Base-by-base conservation (phyloP, 2,113 vertebrate species). In the Tursiops truncatus region DNA sequence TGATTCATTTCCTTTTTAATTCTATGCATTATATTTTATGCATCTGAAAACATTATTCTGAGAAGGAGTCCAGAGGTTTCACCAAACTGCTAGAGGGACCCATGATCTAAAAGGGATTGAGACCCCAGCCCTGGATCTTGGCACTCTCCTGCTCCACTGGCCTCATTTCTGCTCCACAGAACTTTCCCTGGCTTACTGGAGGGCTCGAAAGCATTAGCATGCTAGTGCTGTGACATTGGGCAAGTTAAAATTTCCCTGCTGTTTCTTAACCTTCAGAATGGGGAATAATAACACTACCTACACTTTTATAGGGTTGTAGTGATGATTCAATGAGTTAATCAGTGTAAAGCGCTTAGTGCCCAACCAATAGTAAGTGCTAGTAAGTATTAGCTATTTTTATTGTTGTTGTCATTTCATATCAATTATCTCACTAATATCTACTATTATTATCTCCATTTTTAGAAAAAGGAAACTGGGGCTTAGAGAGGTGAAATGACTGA, bases 11-110 rank as follows among this genome's bases (percentile, higher is more conserved):
- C 53, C 81, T 95, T 81, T 93, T 21, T 81, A 83, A 91, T 56
- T 77, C n/a, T 47, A 67, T 3, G 2, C n/a, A 71, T 88, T 96
- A 92, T 92, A 88, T 88, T 92, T 93, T 82, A 95, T 89, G 86
- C 31, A 63, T 38, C 28, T 82, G 62, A 71, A 97, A 91, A 38
- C 33, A 41, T 58, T 77, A 56, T 87, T 91, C 83, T 89, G 60
- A 91, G 60, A 77, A 77, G 50, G 71, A 33, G 25, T 67, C 20
- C 23, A 56, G 93, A 79, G n/a, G 28, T 63, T 71, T 76, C 20
- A 60, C 17, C 60, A 71, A 87, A 89, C 38, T 95, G 5, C 82
- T 53, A 50, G 33, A 80, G 23, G 63, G 38, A 33, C 65, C 8
- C 10, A 5, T 88, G 33, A 74, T 58, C 62, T 62, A 87, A 38